Conservation (phyloP, 2,797 vertebrate genomes). For the Hapalemur alaotrensis region DNA sequence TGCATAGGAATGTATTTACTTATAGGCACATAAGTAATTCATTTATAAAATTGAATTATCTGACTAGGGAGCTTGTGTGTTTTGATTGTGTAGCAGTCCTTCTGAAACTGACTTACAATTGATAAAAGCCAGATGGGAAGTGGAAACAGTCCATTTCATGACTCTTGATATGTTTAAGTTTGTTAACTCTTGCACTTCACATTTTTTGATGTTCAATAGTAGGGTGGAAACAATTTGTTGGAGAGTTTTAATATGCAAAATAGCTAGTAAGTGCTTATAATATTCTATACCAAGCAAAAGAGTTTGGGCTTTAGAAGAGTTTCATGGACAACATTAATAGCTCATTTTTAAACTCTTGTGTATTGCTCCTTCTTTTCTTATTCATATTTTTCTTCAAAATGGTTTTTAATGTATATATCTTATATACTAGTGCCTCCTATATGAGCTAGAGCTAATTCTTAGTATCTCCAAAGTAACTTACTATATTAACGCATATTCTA, state of each 20-base stretch:
- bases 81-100: slow-evolving; percentile 86
- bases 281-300: not conserved
- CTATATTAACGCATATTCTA: not conserved
- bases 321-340: not conserved
- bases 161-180: slow-evolving; percentile 86
- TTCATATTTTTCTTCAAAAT: not conserved
- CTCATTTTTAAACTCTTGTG: not conserved
- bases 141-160: slow-evolving; percentile 87
- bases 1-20: slow-evolving; percentile 85
- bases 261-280: slow-evolving; percentile 20
- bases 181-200: slow-evolving; percentile 85
- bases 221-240: slow-evolving; percentile 85
- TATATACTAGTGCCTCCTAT: not conserved
- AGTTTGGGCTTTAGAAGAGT: not conserved
- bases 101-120: slow-evolving; percentile 83
- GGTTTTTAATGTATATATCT: not conserved
- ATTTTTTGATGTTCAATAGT: slow-evolving; percentile 65
- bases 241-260: slow-evolving; percentile 76
- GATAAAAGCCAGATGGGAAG: slow-evolving; percentile 88
- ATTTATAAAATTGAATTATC: slow-evolving; percentile 89
- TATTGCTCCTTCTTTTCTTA: not conserved
- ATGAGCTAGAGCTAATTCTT: not conserved
- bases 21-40: slow-evolving; percentile 86
- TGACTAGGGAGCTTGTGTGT: slow-evolving; percentile 84
- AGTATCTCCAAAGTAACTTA: not conserved